Percentiles rank a stretch among this genome's conserved stretches.
phyloP scores from a whole-genome alignment of 2,113 vertebrate genomes.

The Sylvia atricapilla region DNA sequence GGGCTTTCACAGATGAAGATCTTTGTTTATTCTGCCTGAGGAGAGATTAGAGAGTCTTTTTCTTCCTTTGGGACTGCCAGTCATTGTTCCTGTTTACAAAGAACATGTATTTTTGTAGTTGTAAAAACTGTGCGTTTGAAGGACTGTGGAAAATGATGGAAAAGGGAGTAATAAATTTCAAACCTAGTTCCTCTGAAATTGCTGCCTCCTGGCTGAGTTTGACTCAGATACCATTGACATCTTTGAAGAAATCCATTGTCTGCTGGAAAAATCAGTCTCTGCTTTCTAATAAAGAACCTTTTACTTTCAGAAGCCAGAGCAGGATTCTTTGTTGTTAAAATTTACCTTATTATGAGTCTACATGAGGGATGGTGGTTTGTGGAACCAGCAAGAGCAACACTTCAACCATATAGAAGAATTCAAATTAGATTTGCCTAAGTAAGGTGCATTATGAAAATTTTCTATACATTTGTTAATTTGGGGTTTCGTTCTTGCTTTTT shows the following conservation, averaged over 20 bases:
- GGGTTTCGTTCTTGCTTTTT: background rate
- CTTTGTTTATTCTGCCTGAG: slow-evolving; percentile 43
- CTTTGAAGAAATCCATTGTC: background rate
- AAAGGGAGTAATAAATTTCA: background rate
- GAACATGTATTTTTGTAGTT: background rate
- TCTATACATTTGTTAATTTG: background rate
- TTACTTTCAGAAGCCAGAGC: background rate
- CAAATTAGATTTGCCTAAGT: background rate
- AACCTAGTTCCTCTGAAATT: background rate
- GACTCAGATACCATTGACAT: background rate
- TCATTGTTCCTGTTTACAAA: slow-evolving; percentile 59
- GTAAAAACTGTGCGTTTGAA: background rate
- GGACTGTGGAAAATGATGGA: background rate
- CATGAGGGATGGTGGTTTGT: background rate
- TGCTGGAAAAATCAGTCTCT: background rate
- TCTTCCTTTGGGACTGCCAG: slow-evolving; percentile 40
- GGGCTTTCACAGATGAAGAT: slow-evolving; percentile 19
- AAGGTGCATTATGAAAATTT: background rate
- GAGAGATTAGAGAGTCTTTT: slow-evolving; percentile 25
- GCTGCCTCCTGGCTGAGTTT: background rate
- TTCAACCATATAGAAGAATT: background rate
- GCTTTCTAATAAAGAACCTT: background rate
- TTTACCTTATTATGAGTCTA: background rate
- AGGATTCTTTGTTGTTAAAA: background rate
- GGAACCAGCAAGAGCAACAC: background rate